Conservation (phyloP, 2,888 invertebrate species). For the Nemapogon koenigi region DNA sequence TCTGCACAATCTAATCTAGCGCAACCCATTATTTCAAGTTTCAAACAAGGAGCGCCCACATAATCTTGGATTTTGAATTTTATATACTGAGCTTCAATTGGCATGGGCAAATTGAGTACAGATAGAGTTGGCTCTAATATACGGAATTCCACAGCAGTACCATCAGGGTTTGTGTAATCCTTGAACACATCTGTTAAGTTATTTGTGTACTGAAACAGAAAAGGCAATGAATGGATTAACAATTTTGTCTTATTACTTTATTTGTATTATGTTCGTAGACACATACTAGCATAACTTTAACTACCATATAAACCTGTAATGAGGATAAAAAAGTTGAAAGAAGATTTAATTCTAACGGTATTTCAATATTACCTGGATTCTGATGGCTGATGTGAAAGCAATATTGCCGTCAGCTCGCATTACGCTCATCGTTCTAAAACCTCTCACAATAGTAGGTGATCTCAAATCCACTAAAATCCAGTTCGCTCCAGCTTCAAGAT, state of each 20-base stretch:
- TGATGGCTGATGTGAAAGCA: conserved; percentile 89
- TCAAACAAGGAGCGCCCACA: conserved; percentile 86
- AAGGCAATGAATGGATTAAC: too few relatives aligned
- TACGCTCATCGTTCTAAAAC: conserved; percentile 91
- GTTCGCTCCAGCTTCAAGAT: conserved; percentile 84
- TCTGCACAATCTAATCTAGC: conserved; percentile 88
- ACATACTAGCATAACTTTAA: too few relatives aligned
- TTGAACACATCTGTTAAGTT: conserved; percentile 88
- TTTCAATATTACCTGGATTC: conserved; percentile 73
- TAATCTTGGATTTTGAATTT: conserved; percentile 89
- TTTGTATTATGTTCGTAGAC: too few relatives aligned
- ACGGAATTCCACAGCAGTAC: conserved; percentile 90
- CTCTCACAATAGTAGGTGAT: conserved; percentile 87
- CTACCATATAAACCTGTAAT: too few relatives aligned
- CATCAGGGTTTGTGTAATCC: conserved; percentile 92
- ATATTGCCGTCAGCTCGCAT: conserved; percentile 80
- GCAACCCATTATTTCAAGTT: conserved; percentile 92
- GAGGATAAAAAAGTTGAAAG: too few relatives aligned
- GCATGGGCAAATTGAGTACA: conserved; percentile 86
- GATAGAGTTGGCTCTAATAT: conserved; percentile 90
- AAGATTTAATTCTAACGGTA: too few relatives aligned
- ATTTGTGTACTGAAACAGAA: conserved; percentile 75
- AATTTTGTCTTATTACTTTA: too few relatives aligned
- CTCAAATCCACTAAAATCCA: conserved; percentile 88
- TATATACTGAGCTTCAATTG: conserved; percentile 89